These are phyloP conservation scores for Ctenopoma multispine DNA, from an alignment of 2,797 vertebrate genomes.

Conservation along the genomic window DNA sequence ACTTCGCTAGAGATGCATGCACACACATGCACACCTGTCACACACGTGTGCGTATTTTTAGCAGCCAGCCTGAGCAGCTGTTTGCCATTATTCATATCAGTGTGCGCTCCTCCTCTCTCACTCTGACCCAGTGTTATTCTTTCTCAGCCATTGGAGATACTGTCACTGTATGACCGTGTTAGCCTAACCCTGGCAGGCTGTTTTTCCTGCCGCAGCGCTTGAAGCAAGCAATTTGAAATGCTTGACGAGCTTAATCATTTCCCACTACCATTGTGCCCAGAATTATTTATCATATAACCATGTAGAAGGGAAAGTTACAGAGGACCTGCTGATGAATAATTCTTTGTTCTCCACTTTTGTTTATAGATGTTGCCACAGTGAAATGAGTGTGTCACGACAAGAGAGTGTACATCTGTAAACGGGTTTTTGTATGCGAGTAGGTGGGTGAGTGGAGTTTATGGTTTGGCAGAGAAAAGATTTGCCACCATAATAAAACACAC, in stretches of 20 bases:
- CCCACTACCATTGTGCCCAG: constrained; percentile 35
- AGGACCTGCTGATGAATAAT: constrained; percentile 53
- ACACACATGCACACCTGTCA: constrained; percentile 73
- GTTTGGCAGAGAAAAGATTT: constrained; percentile 50
- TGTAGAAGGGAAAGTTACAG: constrained; percentile 19
- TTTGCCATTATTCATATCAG: constrained; percentile 84
- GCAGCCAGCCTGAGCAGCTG: constrained; percentile 76
- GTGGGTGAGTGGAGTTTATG: constrained; percentile 33
- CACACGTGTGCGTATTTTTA: constrained; percentile 81
- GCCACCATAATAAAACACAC: constrained; percentile 40
- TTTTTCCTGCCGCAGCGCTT: constrained; percentile 62
- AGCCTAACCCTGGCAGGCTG: constrained; percentile 49
- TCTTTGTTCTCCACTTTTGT: constrained; percentile 45
- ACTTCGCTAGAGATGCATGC: constrained; percentile 50
- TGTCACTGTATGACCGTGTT: constrained; percentile 63
- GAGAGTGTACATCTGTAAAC: background rate
- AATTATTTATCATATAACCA: constrained; percentile 40
- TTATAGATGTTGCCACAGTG: constrained; percentile 34
- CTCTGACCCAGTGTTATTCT: constrained; percentile 78
- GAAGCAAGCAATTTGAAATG: constrained; percentile 54
- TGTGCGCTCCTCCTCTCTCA: constrained; percentile 69
- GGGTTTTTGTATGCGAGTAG: constrained; percentile 26
- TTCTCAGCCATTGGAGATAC: constrained; percentile 70
- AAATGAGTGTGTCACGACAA: constrained; percentile 20
- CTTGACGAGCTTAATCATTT: constrained; percentile 66